phyloP scores from a whole-genome alignment of 1,140 invertebrate species.

The Babylonia areolata region DNA sequence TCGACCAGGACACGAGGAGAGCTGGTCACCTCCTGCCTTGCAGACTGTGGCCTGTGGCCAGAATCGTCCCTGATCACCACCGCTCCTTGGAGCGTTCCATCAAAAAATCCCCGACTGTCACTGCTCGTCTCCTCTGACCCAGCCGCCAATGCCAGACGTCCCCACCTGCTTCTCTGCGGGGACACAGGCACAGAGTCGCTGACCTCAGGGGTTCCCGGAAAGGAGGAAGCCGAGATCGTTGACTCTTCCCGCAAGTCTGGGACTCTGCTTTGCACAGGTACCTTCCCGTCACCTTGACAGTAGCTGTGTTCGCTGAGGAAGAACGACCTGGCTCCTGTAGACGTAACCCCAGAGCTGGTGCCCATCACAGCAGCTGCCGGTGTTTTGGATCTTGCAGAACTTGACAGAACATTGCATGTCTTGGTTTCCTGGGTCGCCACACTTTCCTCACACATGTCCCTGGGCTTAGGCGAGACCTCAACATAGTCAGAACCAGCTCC shows the following conservation, averaged over 20 bases:
- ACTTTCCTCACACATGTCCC: neutral
- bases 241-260: too few relatives aligned
- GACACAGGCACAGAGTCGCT: neutral
- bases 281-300: neutral
- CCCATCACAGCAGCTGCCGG: neutral
- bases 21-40: too few relatives aligned
- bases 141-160: neutral
- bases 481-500: neutral
- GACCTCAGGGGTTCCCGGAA: too few relatives aligned
- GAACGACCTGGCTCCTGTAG: neutral
- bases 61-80: neutral
- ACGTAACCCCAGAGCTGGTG: neutral
- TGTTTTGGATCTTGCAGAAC: neutral
- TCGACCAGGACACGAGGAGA: too few relatives aligned
- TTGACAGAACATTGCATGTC: neutral
- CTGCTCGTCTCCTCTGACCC: neutral
- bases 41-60: too few relatives aligned
- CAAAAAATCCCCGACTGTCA: neutral
- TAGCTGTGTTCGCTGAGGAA: neutral
- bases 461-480: neutral
- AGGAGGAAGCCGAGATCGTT: too few relatives aligned
- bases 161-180: conserved; percentile 2
- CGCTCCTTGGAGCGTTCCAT: neutral
- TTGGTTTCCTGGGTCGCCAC: neutral
- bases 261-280: too few relatives aligned